phyloP scores from a whole-genome alignment of 2,888 invertebrate species.

The Spilarctia lutea region DNA sequence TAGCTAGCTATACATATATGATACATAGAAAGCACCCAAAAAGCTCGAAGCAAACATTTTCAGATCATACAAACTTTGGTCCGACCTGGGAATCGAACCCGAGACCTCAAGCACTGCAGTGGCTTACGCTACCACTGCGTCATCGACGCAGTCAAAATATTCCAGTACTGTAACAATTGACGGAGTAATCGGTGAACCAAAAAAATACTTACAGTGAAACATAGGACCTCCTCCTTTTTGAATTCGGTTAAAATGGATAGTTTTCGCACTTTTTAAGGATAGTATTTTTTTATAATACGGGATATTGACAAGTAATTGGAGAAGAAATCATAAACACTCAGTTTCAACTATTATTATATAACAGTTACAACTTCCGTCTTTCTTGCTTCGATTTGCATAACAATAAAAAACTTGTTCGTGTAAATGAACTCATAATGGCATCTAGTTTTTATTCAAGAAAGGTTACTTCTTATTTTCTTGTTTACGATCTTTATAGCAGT shows the following conservation, averaged over 20 bases:
- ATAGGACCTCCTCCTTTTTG: too few relatives aligned
- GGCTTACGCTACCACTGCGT: too few relatives aligned
- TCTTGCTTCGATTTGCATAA: conserved; percentile 16
- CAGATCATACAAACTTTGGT: too few relatives aligned
- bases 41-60: too few relatives aligned
- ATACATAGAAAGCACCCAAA: too few relatives aligned
- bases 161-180: too few relatives aligned
- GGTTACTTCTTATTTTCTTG: neutral
- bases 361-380: conserved; percentile 23
- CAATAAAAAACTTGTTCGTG: conserved; percentile 27
- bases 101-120: too few relatives aligned
- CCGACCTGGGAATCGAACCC: too few relatives aligned
- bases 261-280: neutral
- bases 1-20: too few relatives aligned
- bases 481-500: conserved; percentile 18
- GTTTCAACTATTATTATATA: neutral
- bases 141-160: too few relatives aligned
- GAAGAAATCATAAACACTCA: neutral
- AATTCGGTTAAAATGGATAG: neutral
- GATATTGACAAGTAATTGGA: neutral
- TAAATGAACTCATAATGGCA: conserved; percentile 44
- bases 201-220: too few relatives aligned
- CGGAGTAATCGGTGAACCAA: too few relatives aligned
- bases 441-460: conserved; percentile 37
- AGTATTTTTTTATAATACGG: neutral